A percentile compares a stretch with the other conserved stretches of the same genome.
phyloP scores from a whole-genome alignment of 2,113 vertebrate species.

The Melanerpes formicivorus region DNA sequence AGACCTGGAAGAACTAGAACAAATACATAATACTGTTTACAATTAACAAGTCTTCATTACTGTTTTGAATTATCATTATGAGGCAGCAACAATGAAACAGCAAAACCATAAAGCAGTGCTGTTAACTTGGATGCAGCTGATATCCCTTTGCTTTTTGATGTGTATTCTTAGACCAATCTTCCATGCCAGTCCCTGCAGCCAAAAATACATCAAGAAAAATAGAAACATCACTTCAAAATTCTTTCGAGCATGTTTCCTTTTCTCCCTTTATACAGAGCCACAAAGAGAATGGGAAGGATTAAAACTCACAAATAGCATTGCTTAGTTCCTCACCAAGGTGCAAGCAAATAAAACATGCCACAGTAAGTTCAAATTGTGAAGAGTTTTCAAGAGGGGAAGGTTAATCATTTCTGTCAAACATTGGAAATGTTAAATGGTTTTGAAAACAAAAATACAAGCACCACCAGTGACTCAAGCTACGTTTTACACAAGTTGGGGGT shows the following conservation, averaged over 20 bases:
- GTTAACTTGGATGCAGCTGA: background rate
- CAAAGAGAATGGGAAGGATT: constrained; percentile 57
- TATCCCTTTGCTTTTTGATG: constrained; percentile 1
- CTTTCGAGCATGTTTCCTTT: constrained; percentile 40
- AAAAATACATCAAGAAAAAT: constrained; percentile 62
- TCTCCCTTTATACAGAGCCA: constrained; percentile 12
- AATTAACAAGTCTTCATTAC: background rate
- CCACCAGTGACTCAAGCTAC: background rate
- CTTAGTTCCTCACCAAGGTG: constrained; percentile 37
- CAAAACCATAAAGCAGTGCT: background rate
- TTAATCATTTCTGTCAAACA: constrained; percentile 57
- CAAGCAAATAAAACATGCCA: constrained; percentile 55
- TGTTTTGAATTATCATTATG: background rate
- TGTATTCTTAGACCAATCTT: constrained; percentile 46
- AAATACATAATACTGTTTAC: background rate
- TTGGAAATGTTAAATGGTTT: constrained; percentile 53
- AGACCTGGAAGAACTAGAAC: background rate
- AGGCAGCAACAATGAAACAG: background rate
- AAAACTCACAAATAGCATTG: constrained; percentile 39
- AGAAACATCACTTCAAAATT: constrained; percentile 64
- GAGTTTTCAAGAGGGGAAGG: constrained; percentile 39
- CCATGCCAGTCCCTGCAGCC: constrained; percentile 38
- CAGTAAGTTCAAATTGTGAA: constrained; percentile 31
- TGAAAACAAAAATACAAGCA: constrained; percentile 38
- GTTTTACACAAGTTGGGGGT: background rate